Percentiles rank a stretch among this genome's conserved stretches.
phyloP scores from a whole-genome alignment of 1,140 invertebrate species.

The Archegozetes longisetosus region DNA sequence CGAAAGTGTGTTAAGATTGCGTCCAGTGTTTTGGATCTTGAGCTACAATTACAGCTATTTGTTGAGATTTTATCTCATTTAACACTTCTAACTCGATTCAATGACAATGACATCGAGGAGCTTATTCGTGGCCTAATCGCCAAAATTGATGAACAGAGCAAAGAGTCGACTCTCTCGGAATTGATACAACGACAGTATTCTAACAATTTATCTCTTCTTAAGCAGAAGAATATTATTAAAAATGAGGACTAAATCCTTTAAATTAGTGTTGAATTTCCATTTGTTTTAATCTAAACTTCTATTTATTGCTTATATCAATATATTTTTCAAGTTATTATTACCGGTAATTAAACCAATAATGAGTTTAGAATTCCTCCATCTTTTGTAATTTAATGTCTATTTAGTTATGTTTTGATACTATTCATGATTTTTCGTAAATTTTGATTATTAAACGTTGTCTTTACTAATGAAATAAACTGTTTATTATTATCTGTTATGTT shows the following conservation, averaged over 20 bases:
- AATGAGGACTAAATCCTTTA: not conserved
- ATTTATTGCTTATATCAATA: no score
- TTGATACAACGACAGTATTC: conserved; percentile 6
- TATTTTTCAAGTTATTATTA: no score
- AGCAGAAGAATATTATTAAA: not conserved
- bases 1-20: conserved; percentile 15
- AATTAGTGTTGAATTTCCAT: no score
- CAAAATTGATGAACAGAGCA: conserved; percentile 12
- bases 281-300: no score
- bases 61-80: conserved; percentile 17
- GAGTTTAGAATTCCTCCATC: no score
- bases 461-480: no score
- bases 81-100: conserved; percentile 9
- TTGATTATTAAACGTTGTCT: no score
- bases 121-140: not conserved
- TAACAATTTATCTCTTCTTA: conserved; percentile 2
- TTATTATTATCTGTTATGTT: no score
- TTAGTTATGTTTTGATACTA: no score
- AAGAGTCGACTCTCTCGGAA: conserved; percentile 8
- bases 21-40: conserved; percentile 10
- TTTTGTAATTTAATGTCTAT: no score
- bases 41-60: conserved; percentile 17
- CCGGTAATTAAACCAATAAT: no score
- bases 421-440: no score
- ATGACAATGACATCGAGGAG: conserved; percentile 5